These are phyloP conservation scores for Sebastes aleutianus DNA, from an alignment of 2,797 vertebrate genomes.

Conservation along the genomic window DNA sequence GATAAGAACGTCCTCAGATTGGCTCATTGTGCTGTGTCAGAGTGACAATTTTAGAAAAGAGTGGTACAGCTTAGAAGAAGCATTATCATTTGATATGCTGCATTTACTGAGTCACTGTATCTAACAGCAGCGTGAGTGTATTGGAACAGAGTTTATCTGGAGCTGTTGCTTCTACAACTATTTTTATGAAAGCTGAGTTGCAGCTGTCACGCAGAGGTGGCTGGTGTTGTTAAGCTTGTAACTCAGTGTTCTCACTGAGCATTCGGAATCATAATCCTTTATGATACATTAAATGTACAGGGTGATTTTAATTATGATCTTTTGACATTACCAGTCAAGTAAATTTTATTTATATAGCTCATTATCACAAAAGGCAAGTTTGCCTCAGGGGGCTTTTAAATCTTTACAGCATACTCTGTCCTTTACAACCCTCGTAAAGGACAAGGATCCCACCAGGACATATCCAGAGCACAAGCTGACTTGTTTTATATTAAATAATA, in stretches of 20 bases:
- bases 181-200: constrained; percentile 15
- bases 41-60: constrained; percentile 17
- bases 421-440: not conserved
- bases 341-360: not conserved
- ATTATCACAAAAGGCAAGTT: not conserved
- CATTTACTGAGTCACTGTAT: constrained; percentile 5
- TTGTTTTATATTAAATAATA: not conserved
- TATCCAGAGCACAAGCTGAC: not conserved
- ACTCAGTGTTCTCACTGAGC: not conserved
- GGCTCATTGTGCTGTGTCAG: not conserved
- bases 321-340: not conserved
- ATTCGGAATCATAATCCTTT: not conserved
- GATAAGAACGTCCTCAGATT: constrained; percentile 1
- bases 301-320: not conserved
- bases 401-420: not conserved
- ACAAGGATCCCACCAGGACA: not conserved
- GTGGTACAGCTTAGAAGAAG: not conserved
- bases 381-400: not conserved
- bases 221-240: not conserved
- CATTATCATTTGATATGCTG: not conserved
- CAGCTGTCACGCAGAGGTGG: constrained; percentile 2
- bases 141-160: not conserved
- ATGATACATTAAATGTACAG: not conserved
- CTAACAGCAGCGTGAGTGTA: not conserved
- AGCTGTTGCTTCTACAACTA: not conserved